These are phyloP conservation scores for Leptinotarsa texana DNA, from an alignment of 1,140 invertebrate species.

Conservation along the genomic window DNA sequence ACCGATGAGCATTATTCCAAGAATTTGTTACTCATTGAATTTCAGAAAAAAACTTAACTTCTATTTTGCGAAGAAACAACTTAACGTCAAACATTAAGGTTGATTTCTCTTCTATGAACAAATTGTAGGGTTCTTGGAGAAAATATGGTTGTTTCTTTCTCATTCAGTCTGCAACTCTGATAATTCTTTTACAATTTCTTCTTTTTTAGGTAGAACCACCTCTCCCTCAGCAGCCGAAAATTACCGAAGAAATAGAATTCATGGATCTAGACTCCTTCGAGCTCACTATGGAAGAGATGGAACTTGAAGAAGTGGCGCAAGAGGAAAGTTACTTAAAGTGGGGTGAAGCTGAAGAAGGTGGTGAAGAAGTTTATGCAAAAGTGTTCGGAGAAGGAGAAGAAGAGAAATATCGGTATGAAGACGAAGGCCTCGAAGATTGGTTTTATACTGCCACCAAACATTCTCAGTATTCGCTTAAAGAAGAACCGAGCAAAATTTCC, in stretches of 20 bases:
- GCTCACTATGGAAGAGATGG: conserved; percentile 58
- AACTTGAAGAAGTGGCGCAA: conserved; percentile 40
- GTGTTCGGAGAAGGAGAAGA: conserved; percentile 51
- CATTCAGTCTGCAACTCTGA: background rate
- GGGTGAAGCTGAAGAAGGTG: conserved; percentile 20
- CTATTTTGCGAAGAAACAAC: too few relatives aligned
- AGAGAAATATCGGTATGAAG: conserved; percentile 44
- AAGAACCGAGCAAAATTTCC: conserved; percentile 8
- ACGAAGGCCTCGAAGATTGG: background rate
- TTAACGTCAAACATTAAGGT: too few relatives aligned
- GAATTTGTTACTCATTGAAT: too few relatives aligned
- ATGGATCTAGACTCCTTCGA: conserved; percentile 52
- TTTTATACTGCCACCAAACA: conserved; percentile 9
- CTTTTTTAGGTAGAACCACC: conserved; percentile 56
- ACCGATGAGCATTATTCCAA: too few relatives aligned
- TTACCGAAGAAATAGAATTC: conserved; percentile 49
- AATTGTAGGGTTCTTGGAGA: background rate
- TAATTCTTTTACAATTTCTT: background rate
- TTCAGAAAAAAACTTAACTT: too few relatives aligned
- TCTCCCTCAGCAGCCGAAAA: conserved; percentile 57
- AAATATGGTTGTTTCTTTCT: background rate
- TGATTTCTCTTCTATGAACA: background rate
- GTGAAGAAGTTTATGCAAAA: conserved; percentile 42
- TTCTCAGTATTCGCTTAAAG: background rate
- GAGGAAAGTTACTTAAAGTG: conserved; percentile 20